phyloP scores from a whole-genome alignment of 2,888 invertebrate species.

The Clostera curtula region DNA sequence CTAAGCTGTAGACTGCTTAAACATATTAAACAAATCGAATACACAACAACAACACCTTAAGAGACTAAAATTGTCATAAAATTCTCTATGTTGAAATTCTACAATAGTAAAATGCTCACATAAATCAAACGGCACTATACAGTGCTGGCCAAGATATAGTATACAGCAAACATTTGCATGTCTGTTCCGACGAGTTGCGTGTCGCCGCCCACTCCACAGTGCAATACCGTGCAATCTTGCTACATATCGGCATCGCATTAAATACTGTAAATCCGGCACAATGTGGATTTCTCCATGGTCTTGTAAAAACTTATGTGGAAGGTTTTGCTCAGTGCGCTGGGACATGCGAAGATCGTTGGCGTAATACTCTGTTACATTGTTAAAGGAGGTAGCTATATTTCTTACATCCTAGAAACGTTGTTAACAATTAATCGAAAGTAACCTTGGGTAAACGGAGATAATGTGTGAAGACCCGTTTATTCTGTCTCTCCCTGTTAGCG shows the following conservation, averaged over 20 bases:
- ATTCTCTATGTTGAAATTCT: no score
- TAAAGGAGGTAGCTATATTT: slow-evolving; percentile 13
- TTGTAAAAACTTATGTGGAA: slow-evolving; percentile 42
- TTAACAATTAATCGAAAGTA: no score
- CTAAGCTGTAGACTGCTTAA: no score
- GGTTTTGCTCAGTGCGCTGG: slow-evolving; percentile 43
- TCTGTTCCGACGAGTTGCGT: slow-evolving; percentile 53
- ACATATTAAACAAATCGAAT: no score
- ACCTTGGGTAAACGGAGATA: no score
- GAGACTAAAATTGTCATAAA: no score
- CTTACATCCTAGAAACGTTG: no score
- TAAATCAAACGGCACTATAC: slow-evolving; percentile 64
- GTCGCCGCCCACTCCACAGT: slow-evolving; percentile 60
- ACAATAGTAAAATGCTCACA: slow-evolving; percentile 46
- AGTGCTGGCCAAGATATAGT: slow-evolving; percentile 48
- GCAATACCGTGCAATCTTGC: slow-evolving; percentile 59
- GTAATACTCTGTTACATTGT: slow-evolving; percentile 32
- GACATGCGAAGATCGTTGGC: slow-evolving; percentile 52
- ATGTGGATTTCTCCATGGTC: slow-evolving; percentile 52
- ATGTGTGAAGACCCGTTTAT: no score
- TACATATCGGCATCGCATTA: slow-evolving; percentile 66
- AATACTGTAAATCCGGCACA: slow-evolving; percentile 48
- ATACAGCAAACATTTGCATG: slow-evolving; percentile 61
- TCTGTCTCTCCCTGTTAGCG: no score
- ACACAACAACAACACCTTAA: no score